A percentile compares a stretch with the other conserved stretches of the same genome.
Conservation (phyloP, 2,797 vertebrate species). For the Lepus oiostolus region DNA sequence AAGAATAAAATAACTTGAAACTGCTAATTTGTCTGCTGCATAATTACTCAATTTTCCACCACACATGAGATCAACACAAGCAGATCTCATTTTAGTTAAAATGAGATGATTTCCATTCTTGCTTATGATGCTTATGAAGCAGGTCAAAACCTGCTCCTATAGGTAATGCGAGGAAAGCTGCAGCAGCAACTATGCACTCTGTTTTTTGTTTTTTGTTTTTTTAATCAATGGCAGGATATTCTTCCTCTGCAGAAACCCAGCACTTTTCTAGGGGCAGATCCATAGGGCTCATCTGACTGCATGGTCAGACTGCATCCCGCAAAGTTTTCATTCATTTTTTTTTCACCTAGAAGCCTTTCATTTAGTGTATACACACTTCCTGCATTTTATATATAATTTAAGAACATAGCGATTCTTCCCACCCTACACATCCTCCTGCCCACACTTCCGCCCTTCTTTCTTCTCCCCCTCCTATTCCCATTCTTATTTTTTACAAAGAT, state of each 20-base stretch:
- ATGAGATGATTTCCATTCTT: slow-evolving; percentile 11
- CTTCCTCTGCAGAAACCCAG: neutral
- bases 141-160: slow-evolving; percentile 19
- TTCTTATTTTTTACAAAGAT: no score
- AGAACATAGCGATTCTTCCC: no score
- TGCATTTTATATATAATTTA: no score
- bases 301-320: neutral
- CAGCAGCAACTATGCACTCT: neutral
- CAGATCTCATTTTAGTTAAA: slow-evolving; percentile 44
- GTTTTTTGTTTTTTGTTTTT: no score
- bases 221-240: neutral
- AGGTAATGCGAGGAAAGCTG: neutral
- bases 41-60: neutral
- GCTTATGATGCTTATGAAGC: neutral
- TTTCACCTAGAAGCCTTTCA: no score
- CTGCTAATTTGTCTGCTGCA: slow-evolving; percentile 35
- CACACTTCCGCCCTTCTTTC: no score
- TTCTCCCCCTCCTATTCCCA: no score
- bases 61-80: neutral
- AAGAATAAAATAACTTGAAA: slow-evolving; percentile 44
- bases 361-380: no score
- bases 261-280: neutral
- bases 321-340: neutral
- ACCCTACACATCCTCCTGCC: no score
- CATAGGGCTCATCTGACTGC: neutral